Conservation (phyloP, 1,140 invertebrate genomes). For the Drosophila auraria region DNA sequence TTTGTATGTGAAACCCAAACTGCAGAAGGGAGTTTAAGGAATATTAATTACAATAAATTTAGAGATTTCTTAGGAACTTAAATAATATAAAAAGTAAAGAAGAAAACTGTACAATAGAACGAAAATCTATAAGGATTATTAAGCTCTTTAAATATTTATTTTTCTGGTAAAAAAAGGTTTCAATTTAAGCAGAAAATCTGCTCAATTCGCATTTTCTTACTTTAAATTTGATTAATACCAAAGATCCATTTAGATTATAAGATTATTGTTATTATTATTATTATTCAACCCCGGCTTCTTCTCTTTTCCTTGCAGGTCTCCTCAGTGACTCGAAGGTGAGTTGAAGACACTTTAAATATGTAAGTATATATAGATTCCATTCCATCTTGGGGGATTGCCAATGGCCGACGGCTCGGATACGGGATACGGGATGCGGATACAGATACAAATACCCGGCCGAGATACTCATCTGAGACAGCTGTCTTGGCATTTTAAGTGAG, state of each 20-base stretch:
- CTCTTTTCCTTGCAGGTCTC: conserved; percentile 2
- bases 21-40: no score
- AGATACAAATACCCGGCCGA: conserved; percentile 17
- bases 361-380: not conserved
- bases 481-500: conserved; percentile 61
- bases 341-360: conserved; percentile 54
- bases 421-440: conserved; percentile 18
- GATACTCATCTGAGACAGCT: conserved; percentile 67
- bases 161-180: no score
- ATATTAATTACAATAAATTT: no score
- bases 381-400: conserved; percentile 8
- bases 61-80: no score
- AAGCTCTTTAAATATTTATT: no score
- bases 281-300: conserved; percentile 1
- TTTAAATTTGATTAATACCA: conserved; percentile 13
- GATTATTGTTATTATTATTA: not conserved
- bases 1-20: not conserved
- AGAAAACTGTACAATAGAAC: no score
- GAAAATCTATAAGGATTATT: no score
- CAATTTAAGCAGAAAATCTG: no score
- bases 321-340: conserved; percentile 28
- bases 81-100: no score
- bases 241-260: no score
- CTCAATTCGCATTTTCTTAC: not conserved
- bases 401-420: not conserved